Base-by-base conservation (phyloP, 2,888 invertebrate species). In the Smittia aterrima region DNA sequence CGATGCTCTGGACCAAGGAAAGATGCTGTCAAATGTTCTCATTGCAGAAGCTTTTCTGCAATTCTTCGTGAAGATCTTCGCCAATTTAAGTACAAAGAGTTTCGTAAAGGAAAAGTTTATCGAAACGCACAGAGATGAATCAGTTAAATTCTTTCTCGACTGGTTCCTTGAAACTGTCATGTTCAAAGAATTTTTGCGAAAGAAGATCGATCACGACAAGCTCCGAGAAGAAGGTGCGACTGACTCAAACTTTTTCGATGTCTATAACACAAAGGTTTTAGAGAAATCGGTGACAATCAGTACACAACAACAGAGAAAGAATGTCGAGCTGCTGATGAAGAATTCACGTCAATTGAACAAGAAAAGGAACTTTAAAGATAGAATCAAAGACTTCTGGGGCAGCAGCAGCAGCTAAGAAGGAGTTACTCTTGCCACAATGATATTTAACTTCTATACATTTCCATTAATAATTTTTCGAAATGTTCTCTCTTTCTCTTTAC, bases 91-190 rank as follows among this genome's bases (percentile, higher is more conserved):
- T 54, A 20, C 47, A 6, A 40, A 25, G 6, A 53, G 4, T 22
- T 74, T 53, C 53, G 16, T 18, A 90, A 90, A 89, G 83, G 91
- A 92, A 67, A 82, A 85, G 7, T 93, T 92, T 81, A 85, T 91
- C 38, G 88, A 88, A 77, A 86, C 85, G 76, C 85, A 87, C 2
- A 80, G 85, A 0, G 87, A 90, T 0, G 89, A 89, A 79, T 88
- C 88, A 66, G 86, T 89, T 41, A 88, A 89, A 77, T 87, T 89
- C 78, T 93, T 94, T 81, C 84, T 94, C 0, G 91, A 92, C 77
- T 94, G 93, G 93, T 94, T 95, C 82, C 88, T 90, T 0, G 92
- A 94, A 80, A 93, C 93, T 0, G 90, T 92, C 0, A 92, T 94
- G 92, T 94, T 94, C 81, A 87, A 89, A 76, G 87, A 89, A 68